A percentile compares a stretch with the other conserved stretches of the same genome.
Evolutionary conservation across 1,140 invertebrate species (phyloP).

Genomic region (silkworm (Bombyx mori)): ASM3026992v2 NC_085114.1:9687501-9688000

Average conservation of each 20-base stretch:
- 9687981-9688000: too few species aligned
- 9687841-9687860: constrained; percentile 25
- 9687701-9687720: constrained; percentile 35
- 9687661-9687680: constrained; percentile 8
- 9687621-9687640: too few species aligned
- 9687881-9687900: constrained; percentile 12
- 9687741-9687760: constrained; percentile 53
- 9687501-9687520: too few species aligned
- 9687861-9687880: constrained; percentile 2
- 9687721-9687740: constrained; percentile 44
- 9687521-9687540: too few species aligned
- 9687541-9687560: too few species aligned
- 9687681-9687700: constrained; percentile 38
- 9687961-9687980: neutral
- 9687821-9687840: constrained; percentile 27
- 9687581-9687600: too few species aligned
- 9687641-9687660: too few species aligned
- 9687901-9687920: constrained; percentile 11
- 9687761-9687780: constrained; percentile 42
- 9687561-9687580: too few species aligned
- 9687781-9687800: constrained; percentile 60
- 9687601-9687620: too few species aligned
- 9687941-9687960: constrained; percentile 22
- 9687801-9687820: constrained; percentile 36
- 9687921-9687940: neutral